These are phyloP conservation scores for Dynastes grantii DNA, from an alignment of 2,888 invertebrate species.

Conservation along the genomic window DNA sequence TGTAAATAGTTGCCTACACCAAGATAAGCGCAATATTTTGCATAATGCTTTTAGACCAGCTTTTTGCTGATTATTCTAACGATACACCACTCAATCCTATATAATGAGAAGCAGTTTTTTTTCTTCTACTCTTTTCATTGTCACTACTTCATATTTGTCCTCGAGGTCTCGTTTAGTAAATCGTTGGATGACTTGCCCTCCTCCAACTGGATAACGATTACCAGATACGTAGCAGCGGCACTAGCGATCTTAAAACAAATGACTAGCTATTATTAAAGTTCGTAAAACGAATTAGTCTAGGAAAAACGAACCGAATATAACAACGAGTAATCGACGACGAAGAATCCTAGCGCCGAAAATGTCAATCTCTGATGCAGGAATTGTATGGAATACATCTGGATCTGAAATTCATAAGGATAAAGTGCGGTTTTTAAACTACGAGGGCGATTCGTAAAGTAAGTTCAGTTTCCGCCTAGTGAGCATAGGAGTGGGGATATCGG, in stretches of 20 bases:
- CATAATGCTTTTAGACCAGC: no score
- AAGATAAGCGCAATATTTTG: no score
- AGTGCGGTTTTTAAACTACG: no score
- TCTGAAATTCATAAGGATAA: slow-evolving; percentile 60
- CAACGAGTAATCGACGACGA: slow-evolving; percentile 70
- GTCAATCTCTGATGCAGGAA: slow-evolving; percentile 70
- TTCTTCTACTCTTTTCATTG: no score
- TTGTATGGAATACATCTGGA: slow-evolving; percentile 71
- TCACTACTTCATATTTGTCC: no score
- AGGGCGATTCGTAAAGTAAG: no score
- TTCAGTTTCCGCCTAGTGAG: no score
- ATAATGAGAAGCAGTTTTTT: no score
- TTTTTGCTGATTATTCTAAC: no score
- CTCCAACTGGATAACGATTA: slow-evolving; percentile 71
- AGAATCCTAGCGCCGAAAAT: slow-evolving; percentile 71
- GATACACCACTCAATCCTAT: no score
- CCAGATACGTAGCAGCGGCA: slow-evolving; percentile 70
- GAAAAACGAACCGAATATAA: slow-evolving; percentile 68
- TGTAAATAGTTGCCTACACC: no score
- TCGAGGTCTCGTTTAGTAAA: not conserved
- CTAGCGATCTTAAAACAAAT: slow-evolving; percentile 67
- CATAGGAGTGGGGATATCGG: no score
- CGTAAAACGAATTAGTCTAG: not conserved
- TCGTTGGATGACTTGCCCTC: slow-evolving; percentile 32
- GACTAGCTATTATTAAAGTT: not conserved